Base-by-base conservation (phyloP, 1,140 invertebrate genomes). In the Drosophila burlai region DNA sequence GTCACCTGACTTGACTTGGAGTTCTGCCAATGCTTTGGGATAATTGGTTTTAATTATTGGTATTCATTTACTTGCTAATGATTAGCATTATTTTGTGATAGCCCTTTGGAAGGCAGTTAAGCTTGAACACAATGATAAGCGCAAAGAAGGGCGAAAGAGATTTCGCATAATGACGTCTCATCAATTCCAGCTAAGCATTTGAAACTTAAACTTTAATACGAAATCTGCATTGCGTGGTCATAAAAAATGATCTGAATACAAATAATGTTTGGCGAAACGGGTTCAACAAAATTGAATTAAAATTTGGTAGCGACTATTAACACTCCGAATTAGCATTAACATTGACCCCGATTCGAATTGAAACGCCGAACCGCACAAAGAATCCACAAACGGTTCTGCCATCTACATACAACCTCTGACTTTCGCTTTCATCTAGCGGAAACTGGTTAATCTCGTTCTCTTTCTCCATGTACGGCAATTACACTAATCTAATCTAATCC, bases 401-500 rank as follows among this genome's bases (percentile, higher is more conserved):
- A 31, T 36, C n/a, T 21, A n/a, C 36, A 26, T 29, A 29, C 5
- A 24, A 6, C 2, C 18, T 10, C 13, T 4, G 9, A 73, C 71
- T 73, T 73, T 73, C 46, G 55, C 54, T 73, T 73, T 73, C 46
- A 15, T 50, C 54, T 45, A 36, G 52, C 18, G 29, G 11, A 29
- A 73, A 60, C 52, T 50, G 67, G 52, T 71, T 69, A 26, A 26
- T 57, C 61, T 45, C 38, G 60, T 52, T 24, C 31, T 67, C 26
- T 59, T 24, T 40, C 64, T 47, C 21, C 24, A 13, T 45, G 18
- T 36, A 34, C 49, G 38, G 63, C 63, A 43, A 68, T 68, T 54
- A 55, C 63, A 72, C 29, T 77, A 76, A 84, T 84, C 74, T 75
- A 74, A 84, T 84, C 74, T 69, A 57, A 76, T 62, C 36, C 36